Percentiles rank a stretch among this genome's conserved stretches.
Conservation (phyloP, 2,797 vertebrate genomes). For the Catharus ustulatus region DNA sequence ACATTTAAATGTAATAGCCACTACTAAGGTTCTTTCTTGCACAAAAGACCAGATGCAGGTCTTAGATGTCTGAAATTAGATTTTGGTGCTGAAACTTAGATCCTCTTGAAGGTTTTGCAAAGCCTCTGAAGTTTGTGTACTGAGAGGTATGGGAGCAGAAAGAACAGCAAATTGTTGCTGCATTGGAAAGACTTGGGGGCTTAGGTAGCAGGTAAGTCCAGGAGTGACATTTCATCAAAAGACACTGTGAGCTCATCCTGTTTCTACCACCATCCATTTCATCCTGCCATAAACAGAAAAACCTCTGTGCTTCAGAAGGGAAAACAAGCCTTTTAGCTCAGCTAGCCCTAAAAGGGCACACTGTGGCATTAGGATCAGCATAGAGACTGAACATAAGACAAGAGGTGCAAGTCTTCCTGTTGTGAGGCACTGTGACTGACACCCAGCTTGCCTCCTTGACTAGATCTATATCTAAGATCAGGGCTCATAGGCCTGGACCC, state of each 20-base stretch:
- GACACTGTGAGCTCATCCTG: background rate
- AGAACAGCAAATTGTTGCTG: background rate
- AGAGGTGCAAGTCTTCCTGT: background rate
- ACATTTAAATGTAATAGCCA: background rate
- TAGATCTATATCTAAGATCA: background rate
- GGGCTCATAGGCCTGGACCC: background rate
- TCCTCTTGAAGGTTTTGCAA: background rate
- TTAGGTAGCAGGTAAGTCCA: background rate
- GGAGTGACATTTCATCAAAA: background rate
- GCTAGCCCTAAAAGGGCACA: background rate
- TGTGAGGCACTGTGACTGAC: background rate
- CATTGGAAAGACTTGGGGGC: fast-evolving
- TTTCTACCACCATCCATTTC: background rate
- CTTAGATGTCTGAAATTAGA: conserved; percentile 25
- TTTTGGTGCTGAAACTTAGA: conserved; percentile 2
- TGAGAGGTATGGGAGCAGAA: background rate
- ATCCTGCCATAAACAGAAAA: background rate
- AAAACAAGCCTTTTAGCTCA: background rate
- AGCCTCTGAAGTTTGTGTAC: background rate
- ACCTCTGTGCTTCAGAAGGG: background rate
- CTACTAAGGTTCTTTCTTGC: background rate
- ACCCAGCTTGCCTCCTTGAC: background rate
- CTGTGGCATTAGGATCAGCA: background rate
- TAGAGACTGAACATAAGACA: background rate
- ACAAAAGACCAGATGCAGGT: background rate